phyloP scores from a whole-genome alignment of 2,797 vertebrate genomes.

The Chloroceryle inda region DNA sequence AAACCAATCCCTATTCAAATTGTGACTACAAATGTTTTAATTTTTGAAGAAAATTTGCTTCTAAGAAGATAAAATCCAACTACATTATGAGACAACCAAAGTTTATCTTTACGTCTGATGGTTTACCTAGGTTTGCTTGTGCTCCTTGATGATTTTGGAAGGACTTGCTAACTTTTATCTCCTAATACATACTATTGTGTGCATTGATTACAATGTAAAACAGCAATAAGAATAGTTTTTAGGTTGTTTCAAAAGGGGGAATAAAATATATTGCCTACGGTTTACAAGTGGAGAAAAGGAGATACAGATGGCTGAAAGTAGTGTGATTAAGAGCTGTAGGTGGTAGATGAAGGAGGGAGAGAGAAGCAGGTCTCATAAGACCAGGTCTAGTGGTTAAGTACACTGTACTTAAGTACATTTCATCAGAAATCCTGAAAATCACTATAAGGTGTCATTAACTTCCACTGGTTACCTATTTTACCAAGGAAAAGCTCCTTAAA shows the following conservation, averaged over 20 bases:
- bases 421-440: neutral
- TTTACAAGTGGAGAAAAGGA: neutral
- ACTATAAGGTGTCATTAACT: rapidly evolving
- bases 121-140: neutral
- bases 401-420: neutral
- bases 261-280: neutral
- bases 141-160: neutral
- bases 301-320: neutral
- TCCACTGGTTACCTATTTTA: neutral
- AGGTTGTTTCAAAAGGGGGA: neutral
- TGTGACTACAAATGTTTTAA: neutral
- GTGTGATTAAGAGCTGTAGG: neutral
- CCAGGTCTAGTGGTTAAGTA: neutral
- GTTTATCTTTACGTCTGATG: neutral
- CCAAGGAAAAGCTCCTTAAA: neutral
- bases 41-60: neutral
- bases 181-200: neutral
- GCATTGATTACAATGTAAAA: neutral
- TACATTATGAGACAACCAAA: neutral
- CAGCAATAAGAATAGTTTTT: neutral
- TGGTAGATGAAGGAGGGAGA: neutral
- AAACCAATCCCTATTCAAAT: slow-evolving; percentile 22
- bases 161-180: neutral
- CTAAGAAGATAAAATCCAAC: neutral
- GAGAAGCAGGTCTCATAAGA: neutral